phyloP scores from a whole-genome alignment of 2,113 vertebrate genomes.

The Phyllostomus hastatus region DNA sequence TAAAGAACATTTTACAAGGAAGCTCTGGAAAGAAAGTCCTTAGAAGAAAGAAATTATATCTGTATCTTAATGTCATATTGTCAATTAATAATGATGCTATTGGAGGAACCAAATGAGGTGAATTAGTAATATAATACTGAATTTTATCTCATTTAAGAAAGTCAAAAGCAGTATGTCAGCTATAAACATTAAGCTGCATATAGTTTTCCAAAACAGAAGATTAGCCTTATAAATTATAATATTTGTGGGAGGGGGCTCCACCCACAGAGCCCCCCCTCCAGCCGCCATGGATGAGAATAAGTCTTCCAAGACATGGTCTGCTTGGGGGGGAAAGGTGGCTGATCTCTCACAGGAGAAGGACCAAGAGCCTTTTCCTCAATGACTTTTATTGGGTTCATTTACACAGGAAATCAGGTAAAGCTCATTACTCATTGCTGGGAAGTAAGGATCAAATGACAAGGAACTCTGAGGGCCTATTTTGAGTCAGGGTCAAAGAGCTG shows the following conservation, averaged over 20 bases:
- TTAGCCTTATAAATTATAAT: background rate
- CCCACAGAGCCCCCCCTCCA: no score
- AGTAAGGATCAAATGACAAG: no score
- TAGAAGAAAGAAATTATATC: background rate
- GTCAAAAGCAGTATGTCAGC: background rate
- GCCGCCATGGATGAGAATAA: no score
- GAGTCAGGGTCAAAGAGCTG: no score
- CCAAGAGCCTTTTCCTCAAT: no score
- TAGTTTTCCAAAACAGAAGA: conserved; percentile 19
- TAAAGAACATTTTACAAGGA: conserved; percentile 3
- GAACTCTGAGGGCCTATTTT: no score
- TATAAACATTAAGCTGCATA: background rate
- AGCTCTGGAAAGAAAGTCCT: background rate
- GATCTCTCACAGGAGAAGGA: no score
- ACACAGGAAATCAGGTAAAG: no score
- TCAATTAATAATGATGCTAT: background rate
- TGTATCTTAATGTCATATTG: background rate
- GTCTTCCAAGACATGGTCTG: no score
- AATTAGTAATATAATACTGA: background rate
- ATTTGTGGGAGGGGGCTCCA: background rate
- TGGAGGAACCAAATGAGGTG: background rate
- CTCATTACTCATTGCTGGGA: no score
- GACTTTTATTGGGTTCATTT: no score
- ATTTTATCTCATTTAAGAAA: conserved; percentile 32
- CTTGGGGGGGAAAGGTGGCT: no score